These are phyloP conservation scores for Lophochroa leadbeateri DNA, from an alignment of 2,113 vertebrate species.

Conservation along the genomic window DNA sequence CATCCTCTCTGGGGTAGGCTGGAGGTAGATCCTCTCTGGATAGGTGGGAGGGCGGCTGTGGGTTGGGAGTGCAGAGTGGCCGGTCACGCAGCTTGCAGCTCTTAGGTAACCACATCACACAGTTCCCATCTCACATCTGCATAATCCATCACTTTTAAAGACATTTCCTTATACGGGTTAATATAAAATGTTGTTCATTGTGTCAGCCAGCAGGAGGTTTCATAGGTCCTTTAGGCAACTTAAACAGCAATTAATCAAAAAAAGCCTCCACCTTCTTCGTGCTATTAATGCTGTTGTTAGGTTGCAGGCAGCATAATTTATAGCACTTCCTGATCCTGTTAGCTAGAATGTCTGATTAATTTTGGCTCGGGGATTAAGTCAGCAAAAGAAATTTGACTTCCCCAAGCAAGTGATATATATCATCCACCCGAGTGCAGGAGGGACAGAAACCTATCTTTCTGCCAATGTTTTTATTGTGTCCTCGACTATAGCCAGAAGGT, in stretches of 20 bases:
- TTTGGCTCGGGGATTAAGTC: slow-evolving; percentile 75
- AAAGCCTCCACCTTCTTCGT: slow-evolving; percentile 55
- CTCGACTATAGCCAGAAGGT: slow-evolving; percentile 51
- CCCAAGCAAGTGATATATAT: slow-evolving; percentile 65
- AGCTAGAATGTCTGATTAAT: slow-evolving; percentile 73
- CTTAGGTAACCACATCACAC: slow-evolving; percentile 10
- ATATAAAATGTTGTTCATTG: slow-evolving; percentile 68
- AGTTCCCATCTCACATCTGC: neutral
- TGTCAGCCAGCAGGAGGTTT: slow-evolving; percentile 70
- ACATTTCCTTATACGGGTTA: slow-evolving; percentile 46
- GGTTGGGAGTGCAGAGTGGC: neutral
- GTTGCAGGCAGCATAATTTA: slow-evolving; percentile 69
- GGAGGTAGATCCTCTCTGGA: neutral
- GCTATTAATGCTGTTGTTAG: slow-evolving; percentile 65
- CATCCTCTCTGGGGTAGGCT: neutral
- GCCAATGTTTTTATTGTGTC: neutral
- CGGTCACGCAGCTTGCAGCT: rapidly evolving
- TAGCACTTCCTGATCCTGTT: slow-evolving; percentile 65
- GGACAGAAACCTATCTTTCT: slow-evolving; percentile 37
- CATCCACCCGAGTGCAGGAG: neutral
- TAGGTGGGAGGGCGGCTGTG: neutral
- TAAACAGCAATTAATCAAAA: slow-evolving; percentile 74
- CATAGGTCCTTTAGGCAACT: slow-evolving; percentile 70
- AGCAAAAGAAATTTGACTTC: slow-evolving; percentile 73
- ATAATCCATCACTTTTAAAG: slow-evolving; percentile 65